A percentile compares a stretch with the other conserved stretches of the same genome.
phyloP scores from a whole-genome alignment of 1,140 invertebrate genomes.

The Drosophila oshimai region DNA sequence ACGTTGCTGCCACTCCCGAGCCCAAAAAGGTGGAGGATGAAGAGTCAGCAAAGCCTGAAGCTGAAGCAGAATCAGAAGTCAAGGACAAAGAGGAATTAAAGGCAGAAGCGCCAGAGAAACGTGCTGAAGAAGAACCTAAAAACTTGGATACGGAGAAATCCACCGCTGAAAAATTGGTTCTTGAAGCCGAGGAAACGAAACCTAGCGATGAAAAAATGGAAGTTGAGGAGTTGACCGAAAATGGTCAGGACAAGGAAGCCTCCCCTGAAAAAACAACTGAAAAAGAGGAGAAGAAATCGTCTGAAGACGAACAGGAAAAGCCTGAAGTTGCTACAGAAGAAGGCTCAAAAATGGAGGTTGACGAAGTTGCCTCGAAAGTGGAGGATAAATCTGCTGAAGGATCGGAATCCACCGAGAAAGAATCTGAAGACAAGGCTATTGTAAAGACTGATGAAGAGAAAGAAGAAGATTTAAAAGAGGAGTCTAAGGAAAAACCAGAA shows the following conservation, averaged over 20 bases:
- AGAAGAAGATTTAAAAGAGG: conserved; percentile 53
- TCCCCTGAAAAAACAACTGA: conserved; percentile 7
- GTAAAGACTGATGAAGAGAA: conserved; percentile 42
- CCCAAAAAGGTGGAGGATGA: conserved; percentile 74
- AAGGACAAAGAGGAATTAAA: conserved; percentile 83
- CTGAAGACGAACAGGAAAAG: conserved; percentile 4
- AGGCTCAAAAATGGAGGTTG: conserved; percentile 10
- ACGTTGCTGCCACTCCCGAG: conserved; percentile 1
- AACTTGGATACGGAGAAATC: conserved; percentile 42
- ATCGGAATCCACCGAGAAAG: not conserved
- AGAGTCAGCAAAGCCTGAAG: conserved; percentile 84
- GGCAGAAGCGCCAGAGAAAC: conserved; percentile 19
- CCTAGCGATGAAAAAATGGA: conserved; percentile 50
- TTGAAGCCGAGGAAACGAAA: conserved; percentile 5
- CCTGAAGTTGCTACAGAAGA: not conserved
- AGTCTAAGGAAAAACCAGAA: conserved; percentile 35
- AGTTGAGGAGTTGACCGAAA: conserved; percentile 48
- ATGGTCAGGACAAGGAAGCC: conserved; percentile 48
- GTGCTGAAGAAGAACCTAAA: not conserved
- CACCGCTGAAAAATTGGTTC: not conserved
- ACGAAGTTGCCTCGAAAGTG: not conserved
- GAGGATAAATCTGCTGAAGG: not conserved
- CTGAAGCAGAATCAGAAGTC: conserved; percentile 84
- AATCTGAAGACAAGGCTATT: conserved; percentile 27
- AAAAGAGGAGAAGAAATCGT: not conserved